Evolutionary conservation across 2,113 vertebrate genomes (phyloP), one percentile per base, ranked within the genome.

Genomic region (Sigmodon hispidus): DNA sequence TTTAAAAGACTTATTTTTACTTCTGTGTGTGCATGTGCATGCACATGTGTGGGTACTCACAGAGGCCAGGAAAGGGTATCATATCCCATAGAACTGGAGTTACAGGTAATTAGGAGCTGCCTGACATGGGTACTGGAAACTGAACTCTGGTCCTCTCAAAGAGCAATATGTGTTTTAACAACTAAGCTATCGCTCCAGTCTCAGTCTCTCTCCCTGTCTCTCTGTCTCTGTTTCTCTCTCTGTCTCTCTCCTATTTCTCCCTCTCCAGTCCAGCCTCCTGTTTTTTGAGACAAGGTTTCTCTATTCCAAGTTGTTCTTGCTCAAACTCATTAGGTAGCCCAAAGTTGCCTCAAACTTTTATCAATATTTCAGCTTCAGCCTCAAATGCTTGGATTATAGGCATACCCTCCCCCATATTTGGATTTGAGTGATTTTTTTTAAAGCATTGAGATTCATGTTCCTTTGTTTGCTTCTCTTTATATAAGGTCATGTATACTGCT

Each of bases 381-480:
- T 19, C 29, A 85, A 63, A 31, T 31, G 40, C 43, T 84, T 63
- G 40, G 17, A 85, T 65, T 65, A 85, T 9, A 63, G 81, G 11
- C 57, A 65, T 65, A 31, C 40, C 34, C n/a, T n/a, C 29, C 10
- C 29, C 17, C 83, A 67, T 67, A 65, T 48, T 45, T 34, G 9
- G 59, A 43, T 84, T 63, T 31, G 36, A 61, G 55, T 61, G 61
- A 69, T 43, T 84, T 85, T 91, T 94, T 77, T 92, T 40, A 55
- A 96, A 93, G 59, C 81, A 92, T 91, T 34, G 95, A 88, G 17
- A n/a, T 85, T 95, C n/a, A 76, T 80, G 9, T 55, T 50, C 34
- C 29, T 63, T 69, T 87, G 22, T 43, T 90, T 90, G 34, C 69
- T 15, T 94, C 48, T 75, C 50, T 94, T 94, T 83, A 95, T 45